These are phyloP conservation scores for Cavia porcellus DNA, from an alignment of 2,113 vertebrate genomes.

Conservation along the genomic window DNA sequence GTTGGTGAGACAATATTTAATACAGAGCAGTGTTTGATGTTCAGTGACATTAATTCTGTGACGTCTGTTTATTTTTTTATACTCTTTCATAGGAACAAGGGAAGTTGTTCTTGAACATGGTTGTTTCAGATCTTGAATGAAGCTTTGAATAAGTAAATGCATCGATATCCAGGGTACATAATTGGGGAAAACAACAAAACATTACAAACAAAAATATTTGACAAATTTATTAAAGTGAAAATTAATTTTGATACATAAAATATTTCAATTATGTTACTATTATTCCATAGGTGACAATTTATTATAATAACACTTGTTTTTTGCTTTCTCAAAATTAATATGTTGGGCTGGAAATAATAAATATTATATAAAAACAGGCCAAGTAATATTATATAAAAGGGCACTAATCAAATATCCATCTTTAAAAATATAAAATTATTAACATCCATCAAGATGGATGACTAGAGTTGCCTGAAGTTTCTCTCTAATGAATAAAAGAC, in stretches of 20 bases:
- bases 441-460: background rate
- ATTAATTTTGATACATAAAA: background rate
- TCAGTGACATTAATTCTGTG: constrained; percentile 38
- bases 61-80: constrained; percentile 63
- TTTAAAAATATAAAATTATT: background rate
- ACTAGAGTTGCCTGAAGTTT: background rate
- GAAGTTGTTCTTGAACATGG: background rate
- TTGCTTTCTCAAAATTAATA: background rate
- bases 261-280: constrained; percentile 25
- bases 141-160: background rate
- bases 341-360: background rate
- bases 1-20: constrained; percentile 50
- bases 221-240: constrained; percentile 55
- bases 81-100: background rate
- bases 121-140: constrained; percentile 48
- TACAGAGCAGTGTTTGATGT: constrained; percentile 43
- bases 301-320: background rate
- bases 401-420: background rate
- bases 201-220: constrained; percentile 60
- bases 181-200: constrained; percentile 24
- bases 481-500: background rate
- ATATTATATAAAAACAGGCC: background rate
- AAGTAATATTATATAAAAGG: background rate
- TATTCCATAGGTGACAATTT: background rate
- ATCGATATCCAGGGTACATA: background rate